Base-by-base conservation (phyloP, 1,140 invertebrate species). In the Drosophila miranda region DNA sequence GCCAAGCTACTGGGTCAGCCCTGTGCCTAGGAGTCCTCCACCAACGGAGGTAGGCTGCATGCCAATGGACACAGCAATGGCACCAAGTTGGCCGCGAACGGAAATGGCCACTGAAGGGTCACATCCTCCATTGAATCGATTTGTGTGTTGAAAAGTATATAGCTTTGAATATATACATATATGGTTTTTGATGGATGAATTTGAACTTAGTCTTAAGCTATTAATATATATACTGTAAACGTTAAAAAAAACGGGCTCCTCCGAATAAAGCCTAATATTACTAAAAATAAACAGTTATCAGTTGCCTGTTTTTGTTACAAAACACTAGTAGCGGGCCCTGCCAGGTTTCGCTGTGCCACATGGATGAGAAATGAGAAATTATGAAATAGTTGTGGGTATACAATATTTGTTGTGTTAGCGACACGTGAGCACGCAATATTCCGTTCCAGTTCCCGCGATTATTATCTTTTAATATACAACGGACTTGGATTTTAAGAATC, bases 51-150 rank as follows among this genome's bases (percentile, higher is more conserved):
- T 43, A 80, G 84, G 62, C 16, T 77, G 16, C 75, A 90, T 44
- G 55, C 89, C 52, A 89, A 90, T 70, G 89, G 84, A 6, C 74
- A 81, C 42, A 74, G 49, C 51, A 90, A 90, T 53, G 82, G 71
- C 41, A 51, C 79, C 51, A 75, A 84, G 14, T 6, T 87, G 68
- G 56, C 82, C 0, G 16, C 82, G 45, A 87, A 84, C 44, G 81
- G 81, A 2, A 86, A 81, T 19, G 77, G 74, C 4, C 58, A 84
- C 51, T 81, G 42, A 75, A 30, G 30, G 16, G 4, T 5, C 34
- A 11, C 34, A 38, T 38, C 34, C 34, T 9, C 5, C 23, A 26
- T 23, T 16, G 34, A 48, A 19, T 41, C 19, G 19, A 60, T 53
- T 72, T 61, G n/a, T 43, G 30, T 50, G 21, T 26, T 16, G 28